phyloP scores from a whole-genome alignment of 2,797 vertebrate species.

The Novumbra hubbsi region DNA sequence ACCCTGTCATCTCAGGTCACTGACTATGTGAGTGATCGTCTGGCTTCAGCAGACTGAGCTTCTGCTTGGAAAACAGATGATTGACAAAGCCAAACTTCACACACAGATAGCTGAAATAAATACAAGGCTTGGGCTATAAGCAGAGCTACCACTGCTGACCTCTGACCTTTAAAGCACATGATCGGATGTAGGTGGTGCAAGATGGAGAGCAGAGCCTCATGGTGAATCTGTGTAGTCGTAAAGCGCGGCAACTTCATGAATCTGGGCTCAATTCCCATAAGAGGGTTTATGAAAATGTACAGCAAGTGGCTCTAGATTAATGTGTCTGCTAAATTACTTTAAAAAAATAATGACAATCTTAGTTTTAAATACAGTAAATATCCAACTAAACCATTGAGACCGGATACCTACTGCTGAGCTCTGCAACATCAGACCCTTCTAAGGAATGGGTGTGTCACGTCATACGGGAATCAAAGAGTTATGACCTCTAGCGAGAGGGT shows the following conservation, averaged over 20 bases:
- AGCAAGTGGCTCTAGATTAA: too few relatives aligned
- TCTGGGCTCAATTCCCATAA: too few relatives aligned
- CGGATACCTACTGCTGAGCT: not conserved
- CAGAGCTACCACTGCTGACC: slow-evolving; percentile 9
- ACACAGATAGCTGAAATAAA: not conserved
- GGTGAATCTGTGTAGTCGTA: too few relatives aligned
- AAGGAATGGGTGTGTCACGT: not conserved
- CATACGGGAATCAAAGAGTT: slow-evolving; percentile 9
- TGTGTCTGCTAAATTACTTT: too few relatives aligned
- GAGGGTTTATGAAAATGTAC: too few relatives aligned
- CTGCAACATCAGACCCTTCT: not conserved
- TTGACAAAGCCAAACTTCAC: not conserved
- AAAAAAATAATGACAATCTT: too few relatives aligned
- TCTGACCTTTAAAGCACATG: slow-evolving; percentile 12
- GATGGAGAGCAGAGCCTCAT: not conserved
- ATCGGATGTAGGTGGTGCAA: slow-evolving; percentile 14
- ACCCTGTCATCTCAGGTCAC: not conserved
- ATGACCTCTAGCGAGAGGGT: slow-evolving; percentile 12
- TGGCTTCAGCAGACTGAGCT: not conserved
- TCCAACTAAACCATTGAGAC: not conserved
- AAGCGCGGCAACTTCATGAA: too few relatives aligned
- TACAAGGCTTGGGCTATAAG: not conserved
- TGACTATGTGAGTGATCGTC: not conserved
- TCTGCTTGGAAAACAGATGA: not conserved
- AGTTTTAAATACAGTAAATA: not conserved